Evolutionary conservation across 1,140 invertebrate species (phyloP).

Genomic region (Lordiphosa clarofinis): DNA sequence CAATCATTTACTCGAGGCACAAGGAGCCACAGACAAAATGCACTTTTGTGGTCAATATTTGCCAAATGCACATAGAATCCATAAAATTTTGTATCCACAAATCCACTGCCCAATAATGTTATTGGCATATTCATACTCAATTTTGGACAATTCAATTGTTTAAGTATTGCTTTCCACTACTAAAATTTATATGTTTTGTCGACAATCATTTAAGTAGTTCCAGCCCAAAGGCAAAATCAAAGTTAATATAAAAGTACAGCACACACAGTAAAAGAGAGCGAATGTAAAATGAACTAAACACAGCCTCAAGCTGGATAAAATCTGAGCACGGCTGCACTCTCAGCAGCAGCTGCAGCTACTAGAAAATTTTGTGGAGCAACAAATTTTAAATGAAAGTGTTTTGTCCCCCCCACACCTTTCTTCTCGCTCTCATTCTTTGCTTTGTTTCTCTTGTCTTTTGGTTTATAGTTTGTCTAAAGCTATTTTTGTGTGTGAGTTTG

Average conservation of each 20-base stretch:
- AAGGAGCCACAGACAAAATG: slow-evolving; percentile 29
- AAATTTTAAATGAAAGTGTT: no score
- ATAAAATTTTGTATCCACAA: slow-evolving; percentile 23
- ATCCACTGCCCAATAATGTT: slow-evolving; percentile 51
- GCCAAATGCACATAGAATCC: slow-evolving; percentile 20
- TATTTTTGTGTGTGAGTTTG: slow-evolving; percentile 1
- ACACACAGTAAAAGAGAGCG: background rate
- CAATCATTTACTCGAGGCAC: slow-evolving; percentile 44
- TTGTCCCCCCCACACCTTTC: slow-evolving; percentile 10
- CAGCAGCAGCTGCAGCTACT: background rate
- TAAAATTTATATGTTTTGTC: background rate
- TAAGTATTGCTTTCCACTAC: background rate
- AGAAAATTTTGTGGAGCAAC: slow-evolving; percentile 28
- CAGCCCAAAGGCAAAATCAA: slow-evolving; percentile 16
- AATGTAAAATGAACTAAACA: slow-evolving; percentile 2
- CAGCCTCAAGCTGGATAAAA: no score
- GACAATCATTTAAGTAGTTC: background rate
- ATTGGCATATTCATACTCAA: slow-evolving; percentile 52
- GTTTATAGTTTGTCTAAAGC: slow-evolving; percentile 6
- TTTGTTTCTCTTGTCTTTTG: background rate
- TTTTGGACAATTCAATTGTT: slow-evolving; percentile 17
- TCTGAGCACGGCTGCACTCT: slow-evolving; percentile 9
- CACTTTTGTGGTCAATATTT: slow-evolving; percentile 40
- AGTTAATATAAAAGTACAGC: slow-evolving; percentile 21
- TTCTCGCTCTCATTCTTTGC: background rate